Percentiles rank a stretch among this genome's conserved stretches.
Conservation (phyloP, 2,113 vertebrate genomes). For the Cepphus grylle region DNA sequence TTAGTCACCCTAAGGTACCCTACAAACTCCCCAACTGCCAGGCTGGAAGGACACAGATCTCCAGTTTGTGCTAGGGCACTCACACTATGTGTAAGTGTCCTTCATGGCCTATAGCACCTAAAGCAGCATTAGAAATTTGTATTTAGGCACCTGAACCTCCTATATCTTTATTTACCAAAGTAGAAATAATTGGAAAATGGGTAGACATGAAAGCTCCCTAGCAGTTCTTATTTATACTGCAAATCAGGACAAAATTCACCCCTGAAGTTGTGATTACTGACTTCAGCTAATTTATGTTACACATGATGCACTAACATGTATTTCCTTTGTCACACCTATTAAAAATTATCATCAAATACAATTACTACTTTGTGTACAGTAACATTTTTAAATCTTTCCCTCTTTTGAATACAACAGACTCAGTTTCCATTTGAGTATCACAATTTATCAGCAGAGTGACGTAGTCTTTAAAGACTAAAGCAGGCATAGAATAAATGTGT, state of each 20-base stretch:
- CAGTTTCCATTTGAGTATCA: background rate
- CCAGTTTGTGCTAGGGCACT: background rate
- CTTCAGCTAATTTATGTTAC: background rate
- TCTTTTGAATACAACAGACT: background rate
- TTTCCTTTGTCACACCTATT: background rate
- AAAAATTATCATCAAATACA: background rate
- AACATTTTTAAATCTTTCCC: background rate
- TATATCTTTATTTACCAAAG: rapidly evolving
- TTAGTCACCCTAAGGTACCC: background rate
- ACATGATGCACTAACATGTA: background rate
- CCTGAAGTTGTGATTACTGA: background rate
- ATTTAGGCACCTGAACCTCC: background rate
- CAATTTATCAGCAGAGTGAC: background rate
- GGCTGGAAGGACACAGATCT: background rate
- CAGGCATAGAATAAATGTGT: background rate
- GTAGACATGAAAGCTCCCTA: background rate
- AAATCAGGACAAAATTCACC: background rate
- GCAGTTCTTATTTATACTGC: background rate
- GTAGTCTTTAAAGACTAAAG: background rate
- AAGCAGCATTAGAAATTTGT: background rate
- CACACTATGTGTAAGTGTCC: background rate
- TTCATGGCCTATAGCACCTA: background rate
- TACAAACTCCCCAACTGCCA: rapidly evolving
- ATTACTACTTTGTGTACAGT: background rate
- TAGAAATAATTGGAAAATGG: background rate